Evolutionary conservation across 2,113 vertebrate genomes (phyloP).

Genomic region (Morone saxatilis): DNA sequence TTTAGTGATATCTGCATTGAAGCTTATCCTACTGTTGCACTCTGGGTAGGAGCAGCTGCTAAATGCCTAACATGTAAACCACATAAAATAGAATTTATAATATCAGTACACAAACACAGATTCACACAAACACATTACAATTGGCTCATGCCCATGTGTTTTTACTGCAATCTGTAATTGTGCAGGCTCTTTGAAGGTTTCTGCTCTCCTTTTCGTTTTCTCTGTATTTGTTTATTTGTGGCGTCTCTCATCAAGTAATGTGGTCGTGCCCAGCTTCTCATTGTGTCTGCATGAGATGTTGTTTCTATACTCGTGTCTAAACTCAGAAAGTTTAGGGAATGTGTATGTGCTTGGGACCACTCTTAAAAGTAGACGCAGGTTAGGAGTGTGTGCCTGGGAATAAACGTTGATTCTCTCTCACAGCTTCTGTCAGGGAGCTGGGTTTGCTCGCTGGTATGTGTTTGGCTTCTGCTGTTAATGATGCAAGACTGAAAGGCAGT

Average conservation of each 20-base stretch:
- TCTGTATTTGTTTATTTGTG: slow-evolving; percentile 49
- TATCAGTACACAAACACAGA: slow-evolving; percentile 21
- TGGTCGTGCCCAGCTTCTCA: slow-evolving; percentile 10
- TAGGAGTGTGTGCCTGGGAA: too few relatives aligned
- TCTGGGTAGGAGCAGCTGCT: slow-evolving; percentile 12
- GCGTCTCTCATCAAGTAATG: slow-evolving; percentile 35
- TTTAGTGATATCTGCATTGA: background rate
- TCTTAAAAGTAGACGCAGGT: background rate
- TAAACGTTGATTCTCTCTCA: slow-evolving; percentile 4
- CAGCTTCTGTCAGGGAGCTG: background rate
- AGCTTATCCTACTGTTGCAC: background rate
- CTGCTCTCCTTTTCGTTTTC: slow-evolving; percentile 41
- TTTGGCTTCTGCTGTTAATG: background rate
- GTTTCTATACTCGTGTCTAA: background rate
- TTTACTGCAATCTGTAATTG: slow-evolving; percentile 70
- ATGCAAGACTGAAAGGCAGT: background rate
- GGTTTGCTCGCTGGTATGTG: background rate
- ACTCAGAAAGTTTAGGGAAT: background rate
- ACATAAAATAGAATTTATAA: slow-evolving; percentile 2
- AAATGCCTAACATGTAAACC: slow-evolving; percentile 22
- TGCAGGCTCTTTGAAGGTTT: slow-evolving; percentile 66
- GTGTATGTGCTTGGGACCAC: background rate
- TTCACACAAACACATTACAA: slow-evolving; percentile 17
- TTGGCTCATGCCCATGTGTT: background rate
- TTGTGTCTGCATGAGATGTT: slow-evolving; percentile 4